Percentiles rank a stretch among this genome's conserved stretches.
These are phyloP conservation scores for Dissostichus mawsoni DNA, from an alignment of 2,113 vertebrate species.

Conservation along the genomic window DNA sequence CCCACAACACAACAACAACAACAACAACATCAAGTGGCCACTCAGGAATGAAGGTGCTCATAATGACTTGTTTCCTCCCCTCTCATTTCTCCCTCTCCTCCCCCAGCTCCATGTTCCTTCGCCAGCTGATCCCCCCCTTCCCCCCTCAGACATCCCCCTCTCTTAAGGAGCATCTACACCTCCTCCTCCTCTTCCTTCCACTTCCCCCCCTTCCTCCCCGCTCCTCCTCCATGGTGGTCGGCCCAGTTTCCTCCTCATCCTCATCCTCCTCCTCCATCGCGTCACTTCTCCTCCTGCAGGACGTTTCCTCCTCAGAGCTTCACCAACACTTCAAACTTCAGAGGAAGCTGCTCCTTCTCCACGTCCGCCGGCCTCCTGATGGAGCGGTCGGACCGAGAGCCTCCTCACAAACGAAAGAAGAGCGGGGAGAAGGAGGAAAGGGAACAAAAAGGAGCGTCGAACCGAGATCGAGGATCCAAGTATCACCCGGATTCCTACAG, in stretches of 20 bases:
- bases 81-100: not conserved
- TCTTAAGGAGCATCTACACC: constrained; percentile 26
- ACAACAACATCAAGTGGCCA: no score
- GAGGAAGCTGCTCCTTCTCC: constrained; percentile 60
- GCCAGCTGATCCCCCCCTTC: constrained; percentile 79
- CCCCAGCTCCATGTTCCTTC: constrained; percentile 89
- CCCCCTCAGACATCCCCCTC: not conserved
- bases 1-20: no score
- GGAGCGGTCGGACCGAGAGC: constrained; percentile 82
- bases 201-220: not conserved
- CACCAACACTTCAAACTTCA: not conserved
- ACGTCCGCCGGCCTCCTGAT: constrained; percentile 85
- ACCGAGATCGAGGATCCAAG: not conserved
- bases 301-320: not conserved
- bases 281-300: not conserved
- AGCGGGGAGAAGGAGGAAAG: constrained; percentile 70
- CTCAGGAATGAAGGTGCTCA: no score
- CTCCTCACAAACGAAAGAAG: constrained; percentile 86
- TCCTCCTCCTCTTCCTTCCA: not conserved
- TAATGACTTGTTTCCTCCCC: no score
- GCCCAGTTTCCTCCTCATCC: no score
- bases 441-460: not conserved
- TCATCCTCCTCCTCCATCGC: constrained; percentile 53
- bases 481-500: not conserved
- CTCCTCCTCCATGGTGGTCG: constrained; percentile 79